Conservation (phyloP, 2,797 vertebrate species). For the Darevskia nairensis region DNA sequence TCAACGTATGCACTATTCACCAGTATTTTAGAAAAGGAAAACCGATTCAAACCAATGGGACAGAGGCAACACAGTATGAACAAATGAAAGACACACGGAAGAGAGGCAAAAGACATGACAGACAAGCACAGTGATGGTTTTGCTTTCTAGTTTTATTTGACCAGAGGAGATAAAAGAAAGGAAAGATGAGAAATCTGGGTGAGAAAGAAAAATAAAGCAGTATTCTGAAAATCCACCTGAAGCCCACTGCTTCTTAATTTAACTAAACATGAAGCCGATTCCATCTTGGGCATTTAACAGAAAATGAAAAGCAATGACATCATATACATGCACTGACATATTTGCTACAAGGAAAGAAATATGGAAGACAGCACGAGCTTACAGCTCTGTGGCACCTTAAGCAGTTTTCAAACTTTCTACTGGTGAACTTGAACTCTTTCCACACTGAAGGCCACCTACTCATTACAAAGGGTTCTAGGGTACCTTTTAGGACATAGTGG, state of each 20-base stretch:
- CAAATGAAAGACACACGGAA: not conserved
- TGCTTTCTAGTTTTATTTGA: slow-evolving; percentile 66
- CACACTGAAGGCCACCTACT: not conserved
- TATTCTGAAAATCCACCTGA: slow-evolving; percentile 43
- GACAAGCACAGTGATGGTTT: slow-evolving; percentile 37
- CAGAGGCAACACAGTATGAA: slow-evolving; percentile 44
- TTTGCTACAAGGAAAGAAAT: not conserved
- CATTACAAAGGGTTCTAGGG: not conserved
- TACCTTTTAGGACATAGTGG: not conserved
- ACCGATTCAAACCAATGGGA: slow-evolving; percentile 16
- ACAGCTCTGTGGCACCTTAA: not conserved
- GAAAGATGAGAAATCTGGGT: slow-evolving; percentile 14
- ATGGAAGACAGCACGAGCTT: slow-evolving; percentile 14
- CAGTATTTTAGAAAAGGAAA: not conserved
- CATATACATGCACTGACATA: not conserved
- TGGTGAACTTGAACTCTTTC: not conserved
- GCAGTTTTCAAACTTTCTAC: not conserved
- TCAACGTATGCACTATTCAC: not conserved
- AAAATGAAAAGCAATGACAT: slow-evolving; percentile 40
- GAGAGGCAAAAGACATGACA: slow-evolving; percentile 27
- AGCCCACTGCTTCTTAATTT: slow-evolving; percentile 44
- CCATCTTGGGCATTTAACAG: slow-evolving; percentile 13
- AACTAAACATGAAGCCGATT: slow-evolving; percentile 22
- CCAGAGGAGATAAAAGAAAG: slow-evolving; percentile 19
- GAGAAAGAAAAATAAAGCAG: slow-evolving; percentile 42